Evolutionary conservation across 2,888 invertebrate genomes (phyloP).

Genomic region (Diabrotica balteata): DNA sequence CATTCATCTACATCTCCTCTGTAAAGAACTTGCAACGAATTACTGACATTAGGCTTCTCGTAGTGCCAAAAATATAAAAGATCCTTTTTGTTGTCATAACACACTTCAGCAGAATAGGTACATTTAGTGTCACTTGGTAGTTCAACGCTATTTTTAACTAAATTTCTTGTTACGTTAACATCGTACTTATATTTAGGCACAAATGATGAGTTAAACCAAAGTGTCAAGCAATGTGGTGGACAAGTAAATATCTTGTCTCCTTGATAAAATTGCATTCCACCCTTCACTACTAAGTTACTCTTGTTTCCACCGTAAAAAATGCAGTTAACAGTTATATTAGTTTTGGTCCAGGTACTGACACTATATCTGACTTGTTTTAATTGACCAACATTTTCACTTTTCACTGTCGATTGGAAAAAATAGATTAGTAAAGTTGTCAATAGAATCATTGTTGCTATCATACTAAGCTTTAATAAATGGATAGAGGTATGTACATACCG

Average conservation of each 20-base stretch:
- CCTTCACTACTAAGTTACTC: neutral
- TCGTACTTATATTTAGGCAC: neutral
- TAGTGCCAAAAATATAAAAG: neutral
- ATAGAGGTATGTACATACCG: too few species aligned
- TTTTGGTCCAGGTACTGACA: too few species aligned
- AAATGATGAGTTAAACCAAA: too few species aligned
- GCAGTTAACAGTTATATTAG: neutral
- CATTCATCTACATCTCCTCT: slow-evolving; percentile 1
- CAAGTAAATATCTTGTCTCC: too few species aligned
- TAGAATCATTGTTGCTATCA: too few species aligned
- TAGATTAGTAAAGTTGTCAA: too few species aligned
- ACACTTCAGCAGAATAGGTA: neutral
- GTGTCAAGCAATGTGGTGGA: too few species aligned
- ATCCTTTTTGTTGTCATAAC: neutral
- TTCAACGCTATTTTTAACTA: neutral
- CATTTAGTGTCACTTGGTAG: neutral
- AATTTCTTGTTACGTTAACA: neutral
- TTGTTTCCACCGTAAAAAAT: neutral
- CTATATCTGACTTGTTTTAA: neutral
- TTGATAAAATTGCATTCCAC: neutral
- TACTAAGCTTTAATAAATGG: too few species aligned
- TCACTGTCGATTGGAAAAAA: neutral
- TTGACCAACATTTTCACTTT: slow-evolving; percentile 1
- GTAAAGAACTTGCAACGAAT: neutral
- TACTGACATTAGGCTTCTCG: neutral